Evolutionary conservation across 1,140 invertebrate species (phyloP).

Genomic region (Aradophagus sp.): DNA sequence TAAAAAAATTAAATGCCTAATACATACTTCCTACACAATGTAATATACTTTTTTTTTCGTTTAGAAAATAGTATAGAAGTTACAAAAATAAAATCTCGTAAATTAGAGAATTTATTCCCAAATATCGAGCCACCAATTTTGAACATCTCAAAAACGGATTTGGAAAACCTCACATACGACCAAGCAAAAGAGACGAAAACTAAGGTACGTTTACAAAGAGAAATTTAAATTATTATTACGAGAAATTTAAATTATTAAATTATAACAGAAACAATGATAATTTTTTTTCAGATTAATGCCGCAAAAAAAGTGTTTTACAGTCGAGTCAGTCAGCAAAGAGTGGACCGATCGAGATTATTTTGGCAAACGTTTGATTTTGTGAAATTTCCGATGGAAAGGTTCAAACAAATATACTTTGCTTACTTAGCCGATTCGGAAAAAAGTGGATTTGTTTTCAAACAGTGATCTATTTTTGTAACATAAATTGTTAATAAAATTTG

Average conservation of each 20-base stretch:
- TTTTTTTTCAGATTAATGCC: conserved; percentile 57
- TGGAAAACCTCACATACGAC: conserved; percentile 11
- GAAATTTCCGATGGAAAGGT: conserved; percentile 61
- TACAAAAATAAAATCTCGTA: background rate
- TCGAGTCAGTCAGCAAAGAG: conserved; percentile 56
- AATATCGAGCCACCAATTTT: conserved; percentile 9
- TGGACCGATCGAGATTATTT: conserved; percentile 48
- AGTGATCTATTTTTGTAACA: no score
- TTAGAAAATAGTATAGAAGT: background rate
- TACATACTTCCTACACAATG: no score
- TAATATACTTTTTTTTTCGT: no score
- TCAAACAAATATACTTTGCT: conserved; percentile 67
- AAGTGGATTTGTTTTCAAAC: conserved; percentile 55
- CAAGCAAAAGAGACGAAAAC: conserved; percentile 15
- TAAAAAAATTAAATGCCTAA: no score
- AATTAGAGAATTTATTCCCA: no score
- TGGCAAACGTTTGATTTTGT: conserved; percentile 64
- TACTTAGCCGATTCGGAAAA: conserved; percentile 64
- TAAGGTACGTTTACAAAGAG: conserved; percentile 1
- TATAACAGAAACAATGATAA: no score
- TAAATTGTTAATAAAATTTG: no score
- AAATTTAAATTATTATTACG: background rate
- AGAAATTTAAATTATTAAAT: no score
- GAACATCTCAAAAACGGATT: background rate
- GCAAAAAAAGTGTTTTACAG: conserved; percentile 58